Evolutionary conservation across 2,797 vertebrate genomes (phyloP), one percentile per base, ranked within the genome.

Genomic region (Emydoidea blandingii): DNA sequence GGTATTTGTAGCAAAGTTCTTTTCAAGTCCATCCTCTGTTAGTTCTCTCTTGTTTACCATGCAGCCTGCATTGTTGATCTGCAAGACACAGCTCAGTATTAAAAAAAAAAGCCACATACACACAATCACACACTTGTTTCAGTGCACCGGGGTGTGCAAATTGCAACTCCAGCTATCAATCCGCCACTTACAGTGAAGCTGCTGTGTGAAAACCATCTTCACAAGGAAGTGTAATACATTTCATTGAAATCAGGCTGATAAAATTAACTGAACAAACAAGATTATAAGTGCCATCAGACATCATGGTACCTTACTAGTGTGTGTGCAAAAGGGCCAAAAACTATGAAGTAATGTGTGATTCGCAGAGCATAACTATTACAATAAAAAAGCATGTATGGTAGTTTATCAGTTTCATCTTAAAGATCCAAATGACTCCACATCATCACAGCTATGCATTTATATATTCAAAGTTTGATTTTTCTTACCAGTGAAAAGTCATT

Each of bases 31-130:
- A 52, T 99, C 98, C 89, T 98, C 98, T 4, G 98, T 99, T 72
- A 99, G 12, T 94, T 99, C 99, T 80, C 98, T 98, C 98, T 98
- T 98, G 98, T 98, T 99, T 88, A 99, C 98, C 99, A 99, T 99
- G 62, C 98, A 99, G 23, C 98, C 98, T 0, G 99, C 98, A 47
- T 99, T 99, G 97, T 99, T 99, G 90, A 99, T 98, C 99, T 99
- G 96, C 19, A 97, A 96, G 84, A 54, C 85, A 95, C 1, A 94
- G 34, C 41, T 83, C 50, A 80, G 57, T 93, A 59, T 94, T 94
- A 72, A 89, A 91, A 88, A 85, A 37, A 18, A 37, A 37, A 31
- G 76, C 6, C 54, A 80, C 18, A 87, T 5, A 47, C 1, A 41
- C 0, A 59, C 4, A 74, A 89, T 65, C 56, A 81, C 37, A 4